phyloP scores from a whole-genome alignment of 2,888 invertebrate species.

The Calameuta pallipes region DNA sequence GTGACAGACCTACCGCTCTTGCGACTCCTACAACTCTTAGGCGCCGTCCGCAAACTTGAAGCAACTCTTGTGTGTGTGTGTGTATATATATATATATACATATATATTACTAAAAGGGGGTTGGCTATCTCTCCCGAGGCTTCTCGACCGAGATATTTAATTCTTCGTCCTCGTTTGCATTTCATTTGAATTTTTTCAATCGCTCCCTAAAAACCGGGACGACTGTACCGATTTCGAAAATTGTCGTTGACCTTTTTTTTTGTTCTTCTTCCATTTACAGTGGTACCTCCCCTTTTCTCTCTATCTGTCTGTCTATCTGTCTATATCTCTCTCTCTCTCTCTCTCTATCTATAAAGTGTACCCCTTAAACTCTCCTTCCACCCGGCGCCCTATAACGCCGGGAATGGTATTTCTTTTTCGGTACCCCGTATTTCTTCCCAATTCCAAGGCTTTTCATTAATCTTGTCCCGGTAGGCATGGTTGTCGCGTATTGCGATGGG shows the following conservation, averaged over 20 bases:
- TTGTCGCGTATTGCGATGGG: conserved; percentile 21
- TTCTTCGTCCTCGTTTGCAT: conserved; percentile 40
- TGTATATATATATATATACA: neutral
- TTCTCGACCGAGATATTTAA: conserved; percentile 33
- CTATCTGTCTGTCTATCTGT: too few species aligned
- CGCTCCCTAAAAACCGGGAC: conserved; percentile 19
- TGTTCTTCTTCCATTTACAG: neutral
- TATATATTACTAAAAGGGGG: neutral
- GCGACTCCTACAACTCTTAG: conserved; percentile 26
- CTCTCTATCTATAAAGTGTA: too few species aligned
- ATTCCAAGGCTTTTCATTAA: conserved; percentile 46
- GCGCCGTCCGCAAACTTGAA: conserved; percentile 29
- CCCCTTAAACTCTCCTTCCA: neutral
- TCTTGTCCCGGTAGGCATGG: conserved; percentile 33
- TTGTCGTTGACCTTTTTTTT: neutral
- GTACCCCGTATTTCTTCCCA: conserved; percentile 31
- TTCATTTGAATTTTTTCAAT: conserved; percentile 42
- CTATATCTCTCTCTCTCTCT: too few species aligned
- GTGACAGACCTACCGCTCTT: conserved; percentile 41
- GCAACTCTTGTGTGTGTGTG: neutral
- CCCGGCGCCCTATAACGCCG: neutral
- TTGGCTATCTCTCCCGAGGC: conserved; percentile 8
- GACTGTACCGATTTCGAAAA: neutral
- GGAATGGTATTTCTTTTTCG: conserved; percentile 18
- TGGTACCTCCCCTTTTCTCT: conserved; percentile 9